Evolutionary conservation across 2,888 invertebrate genomes (phyloP).

Genomic region (Strigamia maritima): DNA sequence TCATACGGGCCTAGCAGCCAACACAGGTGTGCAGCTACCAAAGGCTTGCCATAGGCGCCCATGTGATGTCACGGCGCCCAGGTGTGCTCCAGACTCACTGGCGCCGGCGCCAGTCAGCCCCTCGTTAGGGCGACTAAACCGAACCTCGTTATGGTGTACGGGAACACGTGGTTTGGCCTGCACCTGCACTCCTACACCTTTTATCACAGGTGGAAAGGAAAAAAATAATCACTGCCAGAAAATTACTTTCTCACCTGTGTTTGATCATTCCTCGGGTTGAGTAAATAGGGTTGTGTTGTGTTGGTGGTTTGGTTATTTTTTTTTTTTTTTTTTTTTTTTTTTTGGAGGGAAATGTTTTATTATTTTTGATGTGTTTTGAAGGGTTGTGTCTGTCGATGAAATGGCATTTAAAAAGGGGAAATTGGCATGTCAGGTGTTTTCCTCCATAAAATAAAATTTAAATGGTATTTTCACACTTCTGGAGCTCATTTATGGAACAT

Average conservation of each 20-base stretch:
- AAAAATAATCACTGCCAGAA: background rate
- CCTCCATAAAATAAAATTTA: background rate
- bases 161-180: background rate
- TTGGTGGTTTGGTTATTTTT: too few species aligned
- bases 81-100: conserved; percentile 15
- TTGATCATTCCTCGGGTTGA: too few species aligned
- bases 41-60: background rate
- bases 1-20: background rate
- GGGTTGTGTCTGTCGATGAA: too few species aligned
- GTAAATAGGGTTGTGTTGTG: too few species aligned
- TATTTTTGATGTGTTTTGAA: too few species aligned
- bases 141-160: background rate
- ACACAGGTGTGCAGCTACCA: conserved; percentile 5
- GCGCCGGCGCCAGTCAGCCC: background rate
- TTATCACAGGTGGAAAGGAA: background rate
- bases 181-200: conserved; percentile 10
- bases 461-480: too few species aligned
- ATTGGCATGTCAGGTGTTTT: background rate
- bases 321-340: too few species aligned
- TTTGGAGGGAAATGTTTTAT: too few species aligned
- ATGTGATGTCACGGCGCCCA: background rate
- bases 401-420: too few species aligned
- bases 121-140: background rate
- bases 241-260: too few species aligned
- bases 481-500: too few species aligned